Conservation (phyloP, 2,113 vertebrate species). For the Amphilophus citrinellus region DNA sequence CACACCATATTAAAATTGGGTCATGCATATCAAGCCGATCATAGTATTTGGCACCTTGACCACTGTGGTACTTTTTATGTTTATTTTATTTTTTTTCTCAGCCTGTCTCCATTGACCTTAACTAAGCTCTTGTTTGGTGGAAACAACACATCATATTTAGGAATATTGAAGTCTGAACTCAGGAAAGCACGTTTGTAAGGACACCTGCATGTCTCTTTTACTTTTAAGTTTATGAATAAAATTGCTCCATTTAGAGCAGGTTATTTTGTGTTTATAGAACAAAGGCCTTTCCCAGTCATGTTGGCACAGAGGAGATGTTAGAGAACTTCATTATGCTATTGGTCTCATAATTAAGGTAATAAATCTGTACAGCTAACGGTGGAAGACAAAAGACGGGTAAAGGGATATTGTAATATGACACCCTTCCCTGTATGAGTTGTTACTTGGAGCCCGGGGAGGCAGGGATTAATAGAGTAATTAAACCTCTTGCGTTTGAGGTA, state of each 20-base stretch:
- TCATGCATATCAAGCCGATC: constrained; percentile 54
- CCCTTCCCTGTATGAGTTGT: constrained; percentile 57
- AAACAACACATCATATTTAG: constrained; percentile 12
- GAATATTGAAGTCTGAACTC: neutral
- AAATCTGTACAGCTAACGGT: constrained; percentile 66
- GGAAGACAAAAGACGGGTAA: constrained; percentile 62
- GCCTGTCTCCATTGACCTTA: constrained; percentile 31
- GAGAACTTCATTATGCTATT: constrained; percentile 20
- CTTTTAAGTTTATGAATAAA: constrained; percentile 55
- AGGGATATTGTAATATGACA: constrained; percentile 56
- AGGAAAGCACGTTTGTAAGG: constrained; percentile 14
- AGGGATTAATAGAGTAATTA: constrained; percentile 77
- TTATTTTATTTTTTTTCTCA: constrained; percentile 21
- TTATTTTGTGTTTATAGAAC: constrained; percentile 29
- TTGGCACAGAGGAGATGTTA: constrained; percentile 33
- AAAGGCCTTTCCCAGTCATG: constrained; percentile 44
- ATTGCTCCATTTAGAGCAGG: constrained; percentile 25
- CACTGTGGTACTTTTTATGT: neutral
- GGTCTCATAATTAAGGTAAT: constrained; percentile 72
- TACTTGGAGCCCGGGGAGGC: constrained; percentile 54
- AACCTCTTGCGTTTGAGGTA: constrained; percentile 70
- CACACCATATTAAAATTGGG: constrained; percentile 45
- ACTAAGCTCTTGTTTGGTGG: constrained; percentile 48
- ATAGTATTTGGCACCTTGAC: constrained; percentile 53
- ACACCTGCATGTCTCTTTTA: constrained; percentile 43